These are phyloP conservation scores for Entomobrya multifasciata DNA, from an alignment of 2,888 invertebrate genomes.

Conservation along the genomic window DNA sequence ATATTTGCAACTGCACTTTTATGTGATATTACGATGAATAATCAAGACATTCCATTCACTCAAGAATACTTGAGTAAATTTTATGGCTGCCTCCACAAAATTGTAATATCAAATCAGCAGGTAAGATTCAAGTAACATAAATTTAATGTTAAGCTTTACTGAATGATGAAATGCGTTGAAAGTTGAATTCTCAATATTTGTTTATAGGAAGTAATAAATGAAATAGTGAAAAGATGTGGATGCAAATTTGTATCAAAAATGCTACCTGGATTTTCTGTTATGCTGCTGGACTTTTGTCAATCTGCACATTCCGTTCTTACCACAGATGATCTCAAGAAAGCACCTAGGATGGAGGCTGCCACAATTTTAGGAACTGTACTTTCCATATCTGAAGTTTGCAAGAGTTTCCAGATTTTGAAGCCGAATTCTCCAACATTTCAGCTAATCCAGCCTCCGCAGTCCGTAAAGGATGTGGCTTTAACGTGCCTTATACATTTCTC, in stretches of 20 bases:
- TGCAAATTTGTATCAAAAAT: conserved; percentile 92
- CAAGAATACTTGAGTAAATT: conserved; percentile 91
- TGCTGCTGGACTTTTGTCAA: conserved; percentile 93
- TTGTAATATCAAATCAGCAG: conserved; percentile 85
- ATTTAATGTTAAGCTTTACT: not conserved
- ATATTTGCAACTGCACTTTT: conserved; percentile 92
- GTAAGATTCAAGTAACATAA: conserved; percentile 81
- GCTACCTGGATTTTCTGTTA: conserved; percentile 92
- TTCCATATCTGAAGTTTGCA: conserved; percentile 88
- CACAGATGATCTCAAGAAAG: conserved; percentile 86
- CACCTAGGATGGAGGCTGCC: conserved; percentile 94
- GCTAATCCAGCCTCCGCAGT: conserved; percentile 78
- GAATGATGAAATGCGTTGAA: not conserved
- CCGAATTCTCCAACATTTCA: conserved; percentile 85
- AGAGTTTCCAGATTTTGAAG: conserved; percentile 87
- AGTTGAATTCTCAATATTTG: not conserved
- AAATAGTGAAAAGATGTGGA: conserved; percentile 89
- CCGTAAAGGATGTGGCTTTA: conserved; percentile 88
- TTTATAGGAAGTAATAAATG: conserved; percentile 88
- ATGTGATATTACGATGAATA: conserved; percentile 89
- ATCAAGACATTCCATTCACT: conserved; percentile 88
- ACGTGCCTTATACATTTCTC: conserved; percentile 93
- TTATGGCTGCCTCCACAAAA: conserved; percentile 90
- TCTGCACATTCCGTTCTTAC: conserved; percentile 93
- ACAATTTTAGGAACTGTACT: conserved; percentile 93